Conservation (phyloP, 2,888 invertebrate genomes). For the Clivina fossor region DNA sequence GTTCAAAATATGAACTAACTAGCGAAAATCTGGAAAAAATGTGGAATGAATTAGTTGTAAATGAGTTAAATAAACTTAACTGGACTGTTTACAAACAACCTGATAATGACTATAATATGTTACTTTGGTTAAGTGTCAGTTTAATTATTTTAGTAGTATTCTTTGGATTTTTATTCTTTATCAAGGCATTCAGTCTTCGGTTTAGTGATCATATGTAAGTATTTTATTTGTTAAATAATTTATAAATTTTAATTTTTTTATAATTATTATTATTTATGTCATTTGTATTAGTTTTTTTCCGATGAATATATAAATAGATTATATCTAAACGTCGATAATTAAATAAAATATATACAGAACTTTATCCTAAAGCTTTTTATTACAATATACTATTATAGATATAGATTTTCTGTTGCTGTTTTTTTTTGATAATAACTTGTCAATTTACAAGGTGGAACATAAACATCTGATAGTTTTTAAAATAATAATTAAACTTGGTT, state of each 20-base stretch:
- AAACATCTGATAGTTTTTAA: no score
- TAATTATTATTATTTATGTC: no score
- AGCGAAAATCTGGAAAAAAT: conserved; percentile 35
- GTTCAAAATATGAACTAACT: conserved; percentile 23
- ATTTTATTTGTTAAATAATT: neutral
- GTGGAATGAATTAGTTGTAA: conserved; percentile 36
- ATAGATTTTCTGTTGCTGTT: no score
- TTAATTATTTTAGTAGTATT: conserved; percentile 27
- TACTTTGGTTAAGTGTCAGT: conserved; percentile 34
- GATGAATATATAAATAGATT: neutral
- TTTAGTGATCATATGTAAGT: conserved; percentile 15
- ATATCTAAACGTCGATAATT: no score
- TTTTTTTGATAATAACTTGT: no score
- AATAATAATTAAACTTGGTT: no score
- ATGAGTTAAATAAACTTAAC: conserved; percentile 20
- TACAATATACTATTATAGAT: no score
- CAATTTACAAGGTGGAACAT: no score
- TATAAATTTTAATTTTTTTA: neutral
- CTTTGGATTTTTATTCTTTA: conserved; percentile 21
- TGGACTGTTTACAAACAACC: conserved; percentile 33
- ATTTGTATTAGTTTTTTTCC: no score
- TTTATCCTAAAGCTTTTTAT: no score
- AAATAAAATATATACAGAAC: no score
- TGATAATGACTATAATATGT: conserved; percentile 15
- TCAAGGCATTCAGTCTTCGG: conserved; percentile 2